Evolutionary conservation across 2,797 vertebrate genomes (phyloP).

Genomic region (Eulemur albifrons): DNA sequence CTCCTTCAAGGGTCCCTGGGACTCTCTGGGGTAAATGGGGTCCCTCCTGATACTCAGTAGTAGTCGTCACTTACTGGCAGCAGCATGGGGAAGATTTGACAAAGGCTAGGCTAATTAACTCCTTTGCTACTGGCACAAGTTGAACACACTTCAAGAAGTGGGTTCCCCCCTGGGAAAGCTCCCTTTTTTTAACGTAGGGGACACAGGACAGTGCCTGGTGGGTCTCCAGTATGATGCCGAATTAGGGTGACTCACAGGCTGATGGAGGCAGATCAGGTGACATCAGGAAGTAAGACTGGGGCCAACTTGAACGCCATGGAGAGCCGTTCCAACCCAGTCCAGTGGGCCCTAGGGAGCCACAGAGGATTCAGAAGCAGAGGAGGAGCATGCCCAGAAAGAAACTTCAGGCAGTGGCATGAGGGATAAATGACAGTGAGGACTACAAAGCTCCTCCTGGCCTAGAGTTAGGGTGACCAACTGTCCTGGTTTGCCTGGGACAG

Average conservation of each 20-base stretch:
- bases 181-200: background rate
- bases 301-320: too few species aligned
- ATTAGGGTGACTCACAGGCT: background rate
- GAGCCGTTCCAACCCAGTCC: background rate
- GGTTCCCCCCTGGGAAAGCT: background rate
- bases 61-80: background rate
- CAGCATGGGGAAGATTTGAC: background rate
- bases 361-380: background rate
- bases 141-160: background rate
- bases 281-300: background rate
- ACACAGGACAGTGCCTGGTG: fast-evolving
- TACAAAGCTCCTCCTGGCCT: background rate
- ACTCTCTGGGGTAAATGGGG: background rate
- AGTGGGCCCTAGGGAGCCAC: background rate
- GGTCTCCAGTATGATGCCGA: background rate
- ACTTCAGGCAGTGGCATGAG: background rate
- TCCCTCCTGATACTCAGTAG: background rate
- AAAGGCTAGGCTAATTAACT: background rate
- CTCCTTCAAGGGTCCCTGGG: background rate
- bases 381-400: background rate
- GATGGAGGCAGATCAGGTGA: background rate
- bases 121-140: background rate
- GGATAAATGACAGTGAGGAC: background rate
- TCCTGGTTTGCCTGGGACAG: background rate
- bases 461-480: too few species aligned